Evolutionary conservation across 2,888 invertebrate genomes (phyloP).

Genomic region (Rhamphomyia laevipes): DNA sequence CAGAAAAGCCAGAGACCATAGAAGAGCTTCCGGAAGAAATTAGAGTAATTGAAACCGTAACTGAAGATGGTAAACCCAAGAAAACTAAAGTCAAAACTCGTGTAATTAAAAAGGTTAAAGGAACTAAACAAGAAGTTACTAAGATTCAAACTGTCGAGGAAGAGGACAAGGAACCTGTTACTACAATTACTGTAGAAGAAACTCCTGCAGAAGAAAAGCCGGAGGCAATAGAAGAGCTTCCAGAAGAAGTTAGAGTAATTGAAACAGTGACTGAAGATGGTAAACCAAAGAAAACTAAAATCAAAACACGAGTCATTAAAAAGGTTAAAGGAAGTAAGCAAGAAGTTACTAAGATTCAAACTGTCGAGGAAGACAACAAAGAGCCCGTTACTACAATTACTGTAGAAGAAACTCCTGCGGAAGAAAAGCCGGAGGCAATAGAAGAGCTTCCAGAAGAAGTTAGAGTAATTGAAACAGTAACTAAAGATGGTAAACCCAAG

Average conservation of each 20-base stretch:
- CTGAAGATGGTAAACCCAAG: slow-evolving; percentile 20
- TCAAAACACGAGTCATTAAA: slow-evolving; percentile 31
- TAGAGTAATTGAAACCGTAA: slow-evolving; percentile 8
- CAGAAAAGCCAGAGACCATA: slow-evolving; percentile 20
- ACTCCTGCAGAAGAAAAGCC: slow-evolving; percentile 10
- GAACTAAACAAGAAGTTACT: slow-evolving; percentile 22
- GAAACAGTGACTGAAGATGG: slow-evolving; percentile 26
- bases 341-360: slow-evolving; percentile 27
- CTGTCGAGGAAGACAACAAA: slow-evolving; percentile 30
- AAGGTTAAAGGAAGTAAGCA: slow-evolving; percentile 28
- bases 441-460: slow-evolving; percentile 23
- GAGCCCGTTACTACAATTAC: slow-evolving; percentile 27
- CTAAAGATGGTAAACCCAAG: slow-evolving; percentile 16
- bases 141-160: slow-evolving; percentile 26
- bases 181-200: slow-evolving; percentile 14
- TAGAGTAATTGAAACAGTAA: slow-evolving; percentile 20
- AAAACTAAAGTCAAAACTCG: slow-evolving; percentile 23
- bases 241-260: slow-evolving; percentile 24
- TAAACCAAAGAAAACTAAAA: slow-evolving; percentile 19
- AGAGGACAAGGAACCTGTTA: slow-evolving; percentile 25
- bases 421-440: slow-evolving; percentile 16
- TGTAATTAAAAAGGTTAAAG: slow-evolving; percentile 27
- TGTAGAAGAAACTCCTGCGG: slow-evolving; percentile 15
- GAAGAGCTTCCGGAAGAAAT: slow-evolving; percentile 10
- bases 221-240: slow-evolving; percentile 13